Evolutionary conservation across 2,113 vertebrate genomes (phyloP), one percentile per base, ranked within the genome.

Genomic region (Marmota monax): DNA sequence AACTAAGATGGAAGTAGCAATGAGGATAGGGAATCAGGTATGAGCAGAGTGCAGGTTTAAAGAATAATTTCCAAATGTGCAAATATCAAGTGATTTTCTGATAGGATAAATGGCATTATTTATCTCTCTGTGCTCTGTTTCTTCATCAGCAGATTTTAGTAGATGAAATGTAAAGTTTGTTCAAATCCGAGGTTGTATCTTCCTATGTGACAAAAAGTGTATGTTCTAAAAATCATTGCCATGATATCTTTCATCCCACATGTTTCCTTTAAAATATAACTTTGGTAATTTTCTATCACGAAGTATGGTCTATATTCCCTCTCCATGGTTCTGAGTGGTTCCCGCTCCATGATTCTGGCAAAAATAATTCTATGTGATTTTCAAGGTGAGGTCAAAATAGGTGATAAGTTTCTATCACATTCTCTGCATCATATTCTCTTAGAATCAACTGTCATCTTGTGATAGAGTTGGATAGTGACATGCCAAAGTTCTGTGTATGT

Each of bases 121-220:
- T 85, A 56, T 73, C 32, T 93, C 42, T 77, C 61, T 78, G 87
- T 18, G 23, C 25, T 93, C 23, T 63, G 7, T 83, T 61, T 65
- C 17, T 18, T 51, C 20, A 53, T 39, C 63, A 72, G 20, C 18
- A 42, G 22, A 37, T 88, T 16, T 53, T 8, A 84, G 67, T 77
- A 87, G 39, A 88, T 92, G 25, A 72, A 84, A 17, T 95, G 12
- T 63, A 65, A 94, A 88, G 72, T 67, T 32, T 88, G 13, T 88
- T 77, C 29, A 88, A 45, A 5, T 61, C 67, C 58, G 18, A 53
- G 72, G 16, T 77, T 48, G 37, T 72, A 63, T 88, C 42, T 56
- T 42, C 45, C 69, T 74, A 72, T 39, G 7, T 53, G 63, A 72
- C n/a, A 94, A 58, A 58, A 16, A 88, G 20, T 63, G 1, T 6